Conservation (phyloP, 2,888 invertebrate species). For the Pardosa pseudoannulata region DNA sequence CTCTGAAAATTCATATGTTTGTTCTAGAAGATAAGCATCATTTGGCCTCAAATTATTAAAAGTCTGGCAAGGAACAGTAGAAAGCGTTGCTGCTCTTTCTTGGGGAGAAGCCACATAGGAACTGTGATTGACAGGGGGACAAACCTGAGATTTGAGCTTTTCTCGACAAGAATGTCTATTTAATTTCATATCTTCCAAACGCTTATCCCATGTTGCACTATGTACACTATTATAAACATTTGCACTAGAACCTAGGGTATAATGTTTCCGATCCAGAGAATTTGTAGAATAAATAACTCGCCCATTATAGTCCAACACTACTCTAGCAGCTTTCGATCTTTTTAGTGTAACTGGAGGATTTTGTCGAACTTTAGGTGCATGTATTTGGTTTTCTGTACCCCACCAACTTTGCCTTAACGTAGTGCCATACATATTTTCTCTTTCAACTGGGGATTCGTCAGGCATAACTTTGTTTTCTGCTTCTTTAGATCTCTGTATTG, state of each 20-base stretch:
- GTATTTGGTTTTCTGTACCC: neutral
- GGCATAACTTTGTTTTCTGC: slow-evolving; percentile 6
- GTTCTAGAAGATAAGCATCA: no score
- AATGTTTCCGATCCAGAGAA: slow-evolving; percentile 69
- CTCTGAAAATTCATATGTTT: no score
- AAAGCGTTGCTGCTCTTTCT: neutral
- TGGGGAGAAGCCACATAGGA: neutral
- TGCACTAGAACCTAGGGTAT: neutral
- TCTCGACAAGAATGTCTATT: neutral
- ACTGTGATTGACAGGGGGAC: neutral
- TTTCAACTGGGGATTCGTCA: neutral
- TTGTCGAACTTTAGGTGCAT: neutral
- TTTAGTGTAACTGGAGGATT: slow-evolving; percentile 8
- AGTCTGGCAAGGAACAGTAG: neutral
- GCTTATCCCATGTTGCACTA: neutral
- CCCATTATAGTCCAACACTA: slow-evolving; percentile 86
- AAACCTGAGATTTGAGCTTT: neutral
- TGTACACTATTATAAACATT: neutral
- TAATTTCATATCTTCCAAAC: neutral
- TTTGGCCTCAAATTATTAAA: neutral
- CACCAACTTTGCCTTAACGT: neutral
- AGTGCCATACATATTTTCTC: neutral
- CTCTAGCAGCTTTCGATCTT: slow-evolving; percentile 54
- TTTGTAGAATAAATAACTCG: slow-evolving; percentile 89
- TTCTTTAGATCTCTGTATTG: slow-evolving; percentile 68